Evolutionary conservation across 1,140 invertebrate species (phyloP).

Genomic region (Neodiprion virginianus): DNA sequence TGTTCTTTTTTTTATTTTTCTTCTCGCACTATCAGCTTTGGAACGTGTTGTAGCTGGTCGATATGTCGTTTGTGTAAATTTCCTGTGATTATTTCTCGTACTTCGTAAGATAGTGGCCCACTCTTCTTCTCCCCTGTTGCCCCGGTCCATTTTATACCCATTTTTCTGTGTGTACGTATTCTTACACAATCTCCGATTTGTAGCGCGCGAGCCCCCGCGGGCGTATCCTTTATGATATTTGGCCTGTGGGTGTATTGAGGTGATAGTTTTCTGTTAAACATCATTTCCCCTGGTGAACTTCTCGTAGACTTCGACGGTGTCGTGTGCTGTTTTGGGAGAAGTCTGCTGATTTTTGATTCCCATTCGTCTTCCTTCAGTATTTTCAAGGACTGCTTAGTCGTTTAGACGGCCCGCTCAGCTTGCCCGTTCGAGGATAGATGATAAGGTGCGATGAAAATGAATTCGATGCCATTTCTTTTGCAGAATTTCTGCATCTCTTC

Average conservation of each 20-base stretch:
- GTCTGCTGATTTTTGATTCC: constrained; percentile 5
- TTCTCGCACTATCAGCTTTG: constrained; percentile 13
- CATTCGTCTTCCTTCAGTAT: neutral
- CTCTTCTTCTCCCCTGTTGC: constrained; percentile 17
- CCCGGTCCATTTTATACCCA: constrained; percentile 11
- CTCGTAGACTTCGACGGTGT: constrained; percentile 14
- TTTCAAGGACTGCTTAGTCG: constrained; percentile 17
- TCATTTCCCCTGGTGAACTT: constrained; percentile 13
- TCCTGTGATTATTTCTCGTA: constrained; percentile 16
- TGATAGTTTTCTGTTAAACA: constrained; percentile 3
- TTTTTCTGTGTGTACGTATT: constrained; percentile 15
- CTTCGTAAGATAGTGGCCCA: constrained; percentile 16
- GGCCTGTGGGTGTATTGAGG: neutral
- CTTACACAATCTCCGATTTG: constrained; percentile 16
- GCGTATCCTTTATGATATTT: constrained; percentile 11
- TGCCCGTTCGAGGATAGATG: constrained; percentile 26
- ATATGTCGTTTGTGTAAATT: constrained; percentile 16
- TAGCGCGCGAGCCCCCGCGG: constrained; percentile 7
- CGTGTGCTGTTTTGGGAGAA: neutral
- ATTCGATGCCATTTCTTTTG: constrained; percentile 21
- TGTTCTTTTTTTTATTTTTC: constrained; percentile 2
- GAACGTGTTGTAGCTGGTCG: constrained; percentile 17
- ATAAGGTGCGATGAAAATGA: constrained; percentile 22
- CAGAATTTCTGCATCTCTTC: constrained; percentile 37
- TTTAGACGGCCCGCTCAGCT: constrained; percentile 27